Evolutionary conservation across 2,113 vertebrate genomes (phyloP).

Genomic region (Lophius piscatorius): DNA sequence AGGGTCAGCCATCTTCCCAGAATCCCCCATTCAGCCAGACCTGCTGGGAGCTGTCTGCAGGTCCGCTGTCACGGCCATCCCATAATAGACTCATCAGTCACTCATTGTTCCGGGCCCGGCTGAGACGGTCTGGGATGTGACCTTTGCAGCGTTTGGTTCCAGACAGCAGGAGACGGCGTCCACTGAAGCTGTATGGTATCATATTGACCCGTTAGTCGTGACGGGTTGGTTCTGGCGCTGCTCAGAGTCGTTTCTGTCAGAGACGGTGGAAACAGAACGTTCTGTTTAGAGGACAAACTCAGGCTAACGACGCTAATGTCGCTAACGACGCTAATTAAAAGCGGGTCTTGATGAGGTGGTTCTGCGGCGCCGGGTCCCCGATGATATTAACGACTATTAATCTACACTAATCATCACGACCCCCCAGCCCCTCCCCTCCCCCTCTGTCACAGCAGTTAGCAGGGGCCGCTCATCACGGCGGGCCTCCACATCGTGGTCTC

Average conservation of each 20-base stretch:
- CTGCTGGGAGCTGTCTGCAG: slow-evolving; percentile 37
- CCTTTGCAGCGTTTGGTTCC: background rate
- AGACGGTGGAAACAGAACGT: slow-evolving; percentile 47
- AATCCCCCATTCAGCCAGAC: slow-evolving; percentile 19
- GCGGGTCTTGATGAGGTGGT: slow-evolving; percentile 67
- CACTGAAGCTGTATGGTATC: too few relatives aligned
- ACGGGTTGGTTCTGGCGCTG: too few relatives aligned
- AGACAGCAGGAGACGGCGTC: too few relatives aligned
- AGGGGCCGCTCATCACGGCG: slow-evolving; percentile 41
- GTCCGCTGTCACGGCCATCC: slow-evolving; percentile 21
- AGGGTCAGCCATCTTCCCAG: slow-evolving; percentile 60
- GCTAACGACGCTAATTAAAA: slow-evolving; percentile 76
- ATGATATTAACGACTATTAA: slow-evolving; percentile 71
- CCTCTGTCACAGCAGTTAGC: slow-evolving; percentile 62
- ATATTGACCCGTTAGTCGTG: too few relatives aligned
- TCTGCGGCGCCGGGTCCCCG: slow-evolving; percentile 59
- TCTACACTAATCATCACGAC: slow-evolving; percentile 65
- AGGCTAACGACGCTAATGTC: slow-evolving; percentile 74
- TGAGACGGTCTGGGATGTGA: background rate
- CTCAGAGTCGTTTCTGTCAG: slow-evolving; percentile 30
- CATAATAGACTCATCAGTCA: slow-evolving; percentile 35
- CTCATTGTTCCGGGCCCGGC: background rate
- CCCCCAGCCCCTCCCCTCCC: slow-evolving; percentile 24
- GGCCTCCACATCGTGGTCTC: slow-evolving; percentile 43
- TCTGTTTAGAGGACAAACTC: slow-evolving; percentile 73